Conservation (phyloP, 2,888 invertebrate species). For the Dilophus febrilis region DNA sequence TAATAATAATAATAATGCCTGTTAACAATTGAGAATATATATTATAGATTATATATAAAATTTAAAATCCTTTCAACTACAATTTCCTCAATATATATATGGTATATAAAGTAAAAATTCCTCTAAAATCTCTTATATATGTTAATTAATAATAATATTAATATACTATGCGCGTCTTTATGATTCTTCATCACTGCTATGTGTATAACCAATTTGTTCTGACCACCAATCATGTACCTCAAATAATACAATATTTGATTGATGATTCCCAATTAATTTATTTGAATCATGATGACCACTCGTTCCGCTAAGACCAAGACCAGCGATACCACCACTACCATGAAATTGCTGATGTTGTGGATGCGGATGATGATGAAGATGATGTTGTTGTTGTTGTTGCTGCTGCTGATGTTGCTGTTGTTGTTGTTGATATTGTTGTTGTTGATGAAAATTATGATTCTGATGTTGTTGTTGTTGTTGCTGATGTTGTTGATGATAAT, state of each 20-base stretch:
- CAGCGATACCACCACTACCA: neutral
- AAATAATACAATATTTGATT: constrained; percentile 35
- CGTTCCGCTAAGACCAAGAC: neutral
- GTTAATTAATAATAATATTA: too few species aligned
- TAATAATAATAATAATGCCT: too few species aligned
- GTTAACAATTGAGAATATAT: too few species aligned
- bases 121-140: too few species aligned
- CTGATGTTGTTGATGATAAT: constrained; percentile 15
- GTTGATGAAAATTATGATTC: constrained; percentile 11
- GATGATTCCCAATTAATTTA: constrained; percentile 16
- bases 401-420: too few species aligned
- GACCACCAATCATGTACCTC: constrained; percentile 79
- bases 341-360: neutral
- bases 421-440: too few species aligned
- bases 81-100: too few species aligned
- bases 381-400: neutral
- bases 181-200: constrained; percentile 42
- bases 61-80: too few species aligned
- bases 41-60: too few species aligned
- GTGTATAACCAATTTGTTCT: constrained; percentile 49
- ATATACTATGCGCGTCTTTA: too few species aligned
- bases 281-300: neutral
- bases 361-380: neutral
- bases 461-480: constrained; percentile 7
- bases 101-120: too few species aligned